Conservation (phyloP, 2,888 invertebrate genomes). For the Aplocera efformata region DNA sequence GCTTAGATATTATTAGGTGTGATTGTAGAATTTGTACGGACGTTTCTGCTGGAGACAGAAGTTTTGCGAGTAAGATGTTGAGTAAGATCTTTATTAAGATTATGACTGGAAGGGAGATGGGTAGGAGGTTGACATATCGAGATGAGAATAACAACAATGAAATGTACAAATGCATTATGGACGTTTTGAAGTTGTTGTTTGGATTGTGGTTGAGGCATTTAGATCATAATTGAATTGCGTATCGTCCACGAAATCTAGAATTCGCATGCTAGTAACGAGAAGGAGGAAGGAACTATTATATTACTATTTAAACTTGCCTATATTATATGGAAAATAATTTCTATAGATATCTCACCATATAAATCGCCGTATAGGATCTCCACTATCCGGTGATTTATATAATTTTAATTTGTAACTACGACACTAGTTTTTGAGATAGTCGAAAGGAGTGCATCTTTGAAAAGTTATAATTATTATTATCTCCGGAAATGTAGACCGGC, state of each 20-base stretch:
- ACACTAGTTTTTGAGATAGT: no score
- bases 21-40: slow-evolving; percentile 69
- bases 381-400: no score
- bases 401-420: no score
- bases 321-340: no score
- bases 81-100: slow-evolving; percentile 55
- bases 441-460: no score
- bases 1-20: slow-evolving; percentile 59
- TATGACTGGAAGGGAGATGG: slow-evolving; percentile 43
- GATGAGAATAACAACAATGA: slow-evolving; percentile 66
- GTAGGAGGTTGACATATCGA: slow-evolving; percentile 55
- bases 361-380: no score
- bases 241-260: not conserved
- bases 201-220: slow-evolving; percentile 74
- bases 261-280: slow-evolving; percentile 3
- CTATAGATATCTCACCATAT: no score
- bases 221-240: slow-evolving; percentile 53
- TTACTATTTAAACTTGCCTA: no score
- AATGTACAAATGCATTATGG: slow-evolving; percentile 64
- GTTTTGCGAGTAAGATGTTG: slow-evolving; percentile 49
- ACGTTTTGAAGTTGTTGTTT: slow-evolving; percentile 65
- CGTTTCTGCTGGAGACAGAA: slow-evolving; percentile 29
- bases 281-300: not conserved
- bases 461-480: no score
- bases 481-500: not conserved